Evolutionary conservation across 2,888 invertebrate genomes (phyloP), one percentile per base, ranked within the genome.

Genomic region (Monopis laevigella): DNA sequence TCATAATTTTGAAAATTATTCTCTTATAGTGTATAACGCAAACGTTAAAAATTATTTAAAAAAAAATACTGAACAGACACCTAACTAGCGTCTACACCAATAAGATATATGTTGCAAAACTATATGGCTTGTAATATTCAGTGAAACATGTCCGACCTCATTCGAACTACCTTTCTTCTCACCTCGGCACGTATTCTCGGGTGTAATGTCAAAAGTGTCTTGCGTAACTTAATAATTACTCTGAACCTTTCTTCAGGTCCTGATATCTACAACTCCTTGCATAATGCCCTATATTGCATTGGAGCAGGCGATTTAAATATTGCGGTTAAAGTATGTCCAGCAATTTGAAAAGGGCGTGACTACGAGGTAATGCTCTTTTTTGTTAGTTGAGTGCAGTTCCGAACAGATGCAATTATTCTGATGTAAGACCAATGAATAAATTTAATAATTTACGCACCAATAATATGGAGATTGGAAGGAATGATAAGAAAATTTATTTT

Each of bases 141-240:
- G 44, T 44, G 41, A 26, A 45, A 48, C 43, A 42, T 36, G 41
- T 14, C 39, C 39, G 42, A 39, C 40, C 45, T 35, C 39, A 29
- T 40, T 38, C 26, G 18, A 30, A 38, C 21, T 32, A 26, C 38
- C 43, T 43, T 40, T 46, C 42, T 43, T 46, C 44, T 44, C 44
- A 46, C 46, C 44, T 46, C 44, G 26, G 38, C 42, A 44, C 30
- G 40, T 40, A 46, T 11, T 3, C 39, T n/a, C 21, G 21, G 12
- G 36, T 36, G 27, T 39, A 39, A 39, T 44, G 46, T 46, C 46
- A 46, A 43, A 46, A 46, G 46, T 40, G 43, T 42, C 46, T 53
- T 52, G 47, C 50, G 49, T 49, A 53, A 55, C 45, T 46, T 14
- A 40, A 43, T 47, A 44, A 50, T 51, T 47, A 48, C 45, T 35